Conservation (phyloP, 2,888 invertebrate genomes). For the Cephus pulcher region DNA sequence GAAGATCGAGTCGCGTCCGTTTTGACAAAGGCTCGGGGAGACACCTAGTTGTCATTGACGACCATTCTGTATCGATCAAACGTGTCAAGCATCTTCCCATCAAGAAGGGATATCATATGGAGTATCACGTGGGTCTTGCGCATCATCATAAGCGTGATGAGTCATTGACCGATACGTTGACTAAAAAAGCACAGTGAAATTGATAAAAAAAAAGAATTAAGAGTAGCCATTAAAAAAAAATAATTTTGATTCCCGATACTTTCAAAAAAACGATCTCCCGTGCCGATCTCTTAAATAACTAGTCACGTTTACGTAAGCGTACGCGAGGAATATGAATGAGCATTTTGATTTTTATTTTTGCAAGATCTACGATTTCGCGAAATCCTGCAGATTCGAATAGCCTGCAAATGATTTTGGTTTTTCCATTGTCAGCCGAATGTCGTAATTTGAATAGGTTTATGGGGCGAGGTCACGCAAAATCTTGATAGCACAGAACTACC, state of each 20-base stretch:
- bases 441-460: neutral
- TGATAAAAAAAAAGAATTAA: neutral
- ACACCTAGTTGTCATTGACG: slow-evolving; percentile 27
- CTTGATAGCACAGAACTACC: neutral
- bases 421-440: neutral
- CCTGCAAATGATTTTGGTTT: neutral
- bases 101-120: neutral
- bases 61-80: slow-evolving; percentile 35
- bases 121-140: neutral
- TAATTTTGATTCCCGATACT: neutral
- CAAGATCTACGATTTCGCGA: neutral
- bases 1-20: slow-evolving; percentile 23
- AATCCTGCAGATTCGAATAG: neutral
- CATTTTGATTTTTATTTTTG: neutral
- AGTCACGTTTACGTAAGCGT: neutral
- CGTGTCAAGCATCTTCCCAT: slow-evolving; percentile 5
- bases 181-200: neutral
- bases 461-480: neutral
- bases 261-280: neutral
- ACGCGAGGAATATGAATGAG: neutral
- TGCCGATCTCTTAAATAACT: neutral
- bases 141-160: neutral
- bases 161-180: neutral
- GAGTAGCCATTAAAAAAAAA: neutral
- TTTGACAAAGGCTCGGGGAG: slow-evolving; percentile 20